Percentiles rank a stretch among this genome's conserved stretches.
Conservation (phyloP, 2,797 vertebrate genomes). For the Carcharodon carcharias region DNA sequence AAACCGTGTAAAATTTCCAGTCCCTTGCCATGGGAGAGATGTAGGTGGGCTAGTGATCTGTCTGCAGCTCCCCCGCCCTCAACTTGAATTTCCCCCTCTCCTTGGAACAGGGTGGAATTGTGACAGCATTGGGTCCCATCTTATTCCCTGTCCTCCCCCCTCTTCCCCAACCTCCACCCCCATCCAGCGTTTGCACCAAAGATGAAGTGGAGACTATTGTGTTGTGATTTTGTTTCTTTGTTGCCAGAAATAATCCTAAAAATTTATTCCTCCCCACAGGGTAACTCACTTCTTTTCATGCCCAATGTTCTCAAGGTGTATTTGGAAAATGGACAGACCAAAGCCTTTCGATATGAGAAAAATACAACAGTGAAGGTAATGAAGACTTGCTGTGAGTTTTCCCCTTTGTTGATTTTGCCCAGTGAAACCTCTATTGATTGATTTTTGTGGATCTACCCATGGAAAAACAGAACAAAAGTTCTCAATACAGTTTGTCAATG, state of each 20-base stretch:
- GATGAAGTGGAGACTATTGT: background rate
- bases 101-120: background rate
- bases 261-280: conserved; percentile 58
- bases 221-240: background rate
- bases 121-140: background rate
- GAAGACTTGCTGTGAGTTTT: background rate
- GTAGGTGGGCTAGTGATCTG: background rate
- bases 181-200: background rate
- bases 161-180: background rate
- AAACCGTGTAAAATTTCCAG: background rate
- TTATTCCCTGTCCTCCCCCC: background rate
- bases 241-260: background rate
- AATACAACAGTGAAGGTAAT: conserved; percentile 89
- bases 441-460: background rate
- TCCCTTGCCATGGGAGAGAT: background rate
- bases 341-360: conserved; percentile 89
- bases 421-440: background rate
- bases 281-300: conserved; percentile 89
- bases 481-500: background rate
- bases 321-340: conserved; percentile 95
- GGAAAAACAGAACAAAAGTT: background rate
- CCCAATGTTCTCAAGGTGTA: conserved; percentile 95
- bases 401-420: background rate
- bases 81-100: background rate
- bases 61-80: background rate